phyloP scores from a whole-genome alignment of 2,797 vertebrate genomes.

The Pangasius djambal region DNA sequence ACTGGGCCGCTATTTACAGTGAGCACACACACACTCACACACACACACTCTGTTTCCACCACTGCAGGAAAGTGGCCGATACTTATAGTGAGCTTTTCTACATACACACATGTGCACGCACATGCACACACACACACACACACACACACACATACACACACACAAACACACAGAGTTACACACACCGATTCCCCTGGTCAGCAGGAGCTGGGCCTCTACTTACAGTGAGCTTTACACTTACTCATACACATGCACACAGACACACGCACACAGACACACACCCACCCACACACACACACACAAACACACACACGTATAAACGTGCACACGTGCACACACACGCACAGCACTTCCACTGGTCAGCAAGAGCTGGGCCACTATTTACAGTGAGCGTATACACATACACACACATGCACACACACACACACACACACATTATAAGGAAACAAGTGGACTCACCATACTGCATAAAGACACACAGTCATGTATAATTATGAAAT shows the following conservation, averaged over 20 bases:
- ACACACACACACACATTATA: neutral
- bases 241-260: neutral
- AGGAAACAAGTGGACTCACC: neutral
- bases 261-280: neutral
- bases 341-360: neutral
- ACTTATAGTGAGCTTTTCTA: too few species aligned
- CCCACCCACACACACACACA: neutral
- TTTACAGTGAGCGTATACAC: neutral
- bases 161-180: neutral
- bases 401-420: too few species aligned
- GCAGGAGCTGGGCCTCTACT: neutral
- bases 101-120: neutral
- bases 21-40: conserved; percentile 64
- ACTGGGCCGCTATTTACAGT: conserved; percentile 88
- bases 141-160: neutral
- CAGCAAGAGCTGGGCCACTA: neutral
- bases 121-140: neutral
- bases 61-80: too few species aligned
- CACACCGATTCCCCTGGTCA: neutral
- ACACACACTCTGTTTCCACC: neutral
- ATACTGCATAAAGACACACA: neutral
- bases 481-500: neutral
- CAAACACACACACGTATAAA: too few species aligned
- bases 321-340: too few species aligned
- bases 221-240: conserved; percentile 32